Conservation (phyloP, 2,113 vertebrate genomes). For the Lophura nycthemera region DNA sequence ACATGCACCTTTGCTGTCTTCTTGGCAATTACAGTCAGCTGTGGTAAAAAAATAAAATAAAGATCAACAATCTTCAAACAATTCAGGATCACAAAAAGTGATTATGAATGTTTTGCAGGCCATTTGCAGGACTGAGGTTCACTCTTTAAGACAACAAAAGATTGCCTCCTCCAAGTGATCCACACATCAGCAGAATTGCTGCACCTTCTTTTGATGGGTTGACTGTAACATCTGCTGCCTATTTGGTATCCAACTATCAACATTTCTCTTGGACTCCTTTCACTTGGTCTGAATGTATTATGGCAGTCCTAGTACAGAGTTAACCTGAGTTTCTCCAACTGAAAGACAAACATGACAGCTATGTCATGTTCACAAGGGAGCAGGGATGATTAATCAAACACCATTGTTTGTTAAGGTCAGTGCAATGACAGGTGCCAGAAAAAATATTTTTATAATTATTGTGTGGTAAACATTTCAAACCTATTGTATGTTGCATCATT, state of each 20-base stretch:
- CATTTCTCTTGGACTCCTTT: not conserved
- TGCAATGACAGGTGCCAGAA: constrained; percentile 28
- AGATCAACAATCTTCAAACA: not conserved
- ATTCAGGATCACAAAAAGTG: not conserved
- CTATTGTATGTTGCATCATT: not conserved
- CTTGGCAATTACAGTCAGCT: not conserved
- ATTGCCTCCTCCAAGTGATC: not conserved
- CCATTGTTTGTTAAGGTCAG: not conserved
- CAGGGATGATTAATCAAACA: not conserved
- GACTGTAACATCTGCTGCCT: not conserved
- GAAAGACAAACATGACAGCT: not conserved
- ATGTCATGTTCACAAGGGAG: not conserved
- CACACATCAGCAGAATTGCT: not conserved
- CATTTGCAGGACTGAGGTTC: not conserved
- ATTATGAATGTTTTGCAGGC: not conserved
- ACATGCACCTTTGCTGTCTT: not conserved
- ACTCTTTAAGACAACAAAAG: not conserved
- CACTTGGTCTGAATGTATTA: not conserved
- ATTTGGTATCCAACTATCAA: not conserved
- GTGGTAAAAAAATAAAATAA: not conserved
- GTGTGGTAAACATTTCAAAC: constrained; percentile 14
- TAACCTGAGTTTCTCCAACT: not conserved
- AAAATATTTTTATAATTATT: not conserved
- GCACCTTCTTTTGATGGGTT: not conserved
- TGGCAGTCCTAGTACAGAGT: not conserved